Base-by-base conservation (phyloP, 2,888 invertebrate genomes). In the Selenia dentaria region DNA sequence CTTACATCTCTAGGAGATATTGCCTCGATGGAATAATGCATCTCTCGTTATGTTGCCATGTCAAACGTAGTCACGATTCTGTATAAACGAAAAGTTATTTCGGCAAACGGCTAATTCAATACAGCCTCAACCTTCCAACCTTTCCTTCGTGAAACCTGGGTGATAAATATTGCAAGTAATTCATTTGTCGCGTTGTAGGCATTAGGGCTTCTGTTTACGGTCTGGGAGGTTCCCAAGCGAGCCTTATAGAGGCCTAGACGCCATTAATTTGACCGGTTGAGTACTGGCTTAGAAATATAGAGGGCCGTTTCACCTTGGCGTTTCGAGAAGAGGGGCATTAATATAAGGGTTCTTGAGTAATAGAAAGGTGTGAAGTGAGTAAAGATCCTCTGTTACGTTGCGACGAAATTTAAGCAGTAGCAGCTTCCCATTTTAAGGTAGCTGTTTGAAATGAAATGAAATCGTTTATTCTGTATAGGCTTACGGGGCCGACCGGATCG, bases 121-220 rank as follows among this genome's bases (percentile, higher is more conserved):
- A 22, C 38, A 10, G 14, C 26, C 9, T n/a, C 14, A 8, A 13
- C 16, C 29, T 29, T 22, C 22, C 6, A 22, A 22, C 22, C 6
- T 20, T 28, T 38, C 24, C 24, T 38, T 33, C 44, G 32, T 14
- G 43, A 40, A 29, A 6, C 25, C 25, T 8, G 28, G 16, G 28
- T 37, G 36, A 52, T 55, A 51, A 57, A 68, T 66, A 58, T 45
- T 59, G 45, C 54, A 60, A 57, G 60, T 59, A 66, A 67, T 62
- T 62, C 54, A 67, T 69, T 67, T 61, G 37, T 45, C 45, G 51
- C 51, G 59, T 47, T 45, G 36, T 51, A 52, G 48, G 56, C 45
- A 59, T 62, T 64, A 64, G 54, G 54, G 42, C 36, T 43, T 12
- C 42, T 51, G 48, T 58, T 58, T 56, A 62, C 54, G 46, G 51